Evolutionary conservation across 1,140 invertebrate species (phyloP).

Genomic region (Cylas formicarius): DNA sequence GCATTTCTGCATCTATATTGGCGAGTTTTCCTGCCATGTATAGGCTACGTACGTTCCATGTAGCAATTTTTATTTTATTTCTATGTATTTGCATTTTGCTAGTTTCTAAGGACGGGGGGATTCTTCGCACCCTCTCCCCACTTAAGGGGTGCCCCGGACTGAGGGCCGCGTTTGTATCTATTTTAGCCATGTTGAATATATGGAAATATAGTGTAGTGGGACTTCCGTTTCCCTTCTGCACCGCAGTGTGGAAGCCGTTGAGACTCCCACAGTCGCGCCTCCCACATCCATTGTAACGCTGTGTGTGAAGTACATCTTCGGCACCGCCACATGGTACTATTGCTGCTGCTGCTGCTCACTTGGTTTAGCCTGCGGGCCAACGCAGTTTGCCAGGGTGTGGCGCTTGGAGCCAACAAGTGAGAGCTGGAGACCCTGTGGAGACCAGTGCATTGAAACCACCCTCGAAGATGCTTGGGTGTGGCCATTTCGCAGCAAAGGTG

Average conservation of each 20-base stretch:
- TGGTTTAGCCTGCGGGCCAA: conserved; percentile 2
- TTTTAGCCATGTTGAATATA: too few relatives aligned
- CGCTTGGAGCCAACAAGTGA: too few relatives aligned
- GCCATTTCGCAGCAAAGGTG: too few relatives aligned
- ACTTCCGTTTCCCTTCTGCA: too few relatives aligned
- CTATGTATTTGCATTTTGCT: conserved; percentile 4
- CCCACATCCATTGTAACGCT: conserved; percentile 9
- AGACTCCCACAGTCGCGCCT: conserved; percentile 7
- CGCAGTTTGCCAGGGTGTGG: too few relatives aligned
- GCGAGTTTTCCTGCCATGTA: conserved; percentile 13
- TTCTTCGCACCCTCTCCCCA: conserved; percentile 8
- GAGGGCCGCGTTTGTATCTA: too few relatives aligned
- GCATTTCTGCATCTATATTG: conserved; percentile 17
- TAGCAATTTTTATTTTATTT: conserved; percentile 6
- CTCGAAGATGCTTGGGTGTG: too few relatives aligned
- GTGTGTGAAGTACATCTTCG: conserved; percentile 11
- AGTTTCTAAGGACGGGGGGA: conserved; percentile 2
- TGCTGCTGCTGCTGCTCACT: conserved; percentile 6
- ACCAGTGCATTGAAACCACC: too few relatives aligned
- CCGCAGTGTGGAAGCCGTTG: too few relatives aligned
- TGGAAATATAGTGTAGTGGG: too few relatives aligned
- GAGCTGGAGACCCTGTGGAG: too few relatives aligned
- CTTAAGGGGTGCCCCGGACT: too few relatives aligned
- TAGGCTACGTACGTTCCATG: conserved; percentile 13
- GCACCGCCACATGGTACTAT: conserved; percentile 10